Evolutionary conservation across 2,888 invertebrate genomes (phyloP).

Genomic region (Drosophila eohydei): DNA sequence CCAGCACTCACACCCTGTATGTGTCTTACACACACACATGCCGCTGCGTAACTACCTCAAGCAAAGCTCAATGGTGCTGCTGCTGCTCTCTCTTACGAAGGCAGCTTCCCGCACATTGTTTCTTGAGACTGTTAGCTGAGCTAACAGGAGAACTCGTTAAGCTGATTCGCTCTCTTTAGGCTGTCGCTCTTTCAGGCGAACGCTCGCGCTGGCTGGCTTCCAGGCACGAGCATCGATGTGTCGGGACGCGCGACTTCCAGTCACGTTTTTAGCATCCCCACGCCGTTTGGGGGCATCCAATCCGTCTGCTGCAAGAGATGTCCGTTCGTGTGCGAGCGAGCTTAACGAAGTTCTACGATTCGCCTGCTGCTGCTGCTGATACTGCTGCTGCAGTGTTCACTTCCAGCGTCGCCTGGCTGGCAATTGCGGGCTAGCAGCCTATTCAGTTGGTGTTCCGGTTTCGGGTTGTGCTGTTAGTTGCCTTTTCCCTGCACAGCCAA

Average conservation of each 20-base stretch:
- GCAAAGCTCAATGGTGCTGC: slow-evolving; percentile 45
- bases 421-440: slow-evolving; percentile 72
- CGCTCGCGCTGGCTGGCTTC: slow-evolving; percentile 21
- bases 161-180: slow-evolving; percentile 23
- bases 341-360: slow-evolving; percentile 30
- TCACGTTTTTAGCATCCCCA: slow-evolving; percentile 49
- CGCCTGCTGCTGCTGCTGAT: slow-evolving; percentile 18
- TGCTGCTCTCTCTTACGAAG: slow-evolving; percentile 22
- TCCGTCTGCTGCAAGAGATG: slow-evolving; percentile 38
- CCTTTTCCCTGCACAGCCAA: slow-evolving; percentile 83
- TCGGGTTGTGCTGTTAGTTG: slow-evolving; percentile 86
- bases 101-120: slow-evolving; percentile 47
- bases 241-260: slow-evolving; percentile 36
- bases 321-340: slow-evolving; percentile 29
- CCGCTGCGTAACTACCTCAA: slow-evolving; percentile 50
- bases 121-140: slow-evolving; percentile 38
- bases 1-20: slow-evolving; percentile 39
- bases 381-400: slow-evolving; percentile 43
- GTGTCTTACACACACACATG: neutral
- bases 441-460: slow-evolving; percentile 86
- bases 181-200: neutral
- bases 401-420: slow-evolving; percentile 80
- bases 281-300: slow-evolving; percentile 30
- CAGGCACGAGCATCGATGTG: slow-evolving; percentile 32
- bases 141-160: slow-evolving; percentile 37